Evolutionary conservation across 1,140 invertebrate species (phyloP).

Genomic region (Calephelis virginiensis): DNA sequence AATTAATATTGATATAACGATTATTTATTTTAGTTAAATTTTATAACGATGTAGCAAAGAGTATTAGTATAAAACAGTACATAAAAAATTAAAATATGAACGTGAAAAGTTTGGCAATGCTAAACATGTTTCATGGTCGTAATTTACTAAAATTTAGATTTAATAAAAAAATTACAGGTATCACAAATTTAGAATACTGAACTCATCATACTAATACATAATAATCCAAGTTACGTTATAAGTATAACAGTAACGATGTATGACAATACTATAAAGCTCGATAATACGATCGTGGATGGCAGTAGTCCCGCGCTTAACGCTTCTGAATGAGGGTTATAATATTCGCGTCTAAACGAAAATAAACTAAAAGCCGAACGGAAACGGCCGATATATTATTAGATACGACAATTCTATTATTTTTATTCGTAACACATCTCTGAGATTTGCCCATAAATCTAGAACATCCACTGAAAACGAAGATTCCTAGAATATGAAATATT

Average conservation of each 20-base stretch:
- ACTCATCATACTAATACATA: too few relatives aligned
- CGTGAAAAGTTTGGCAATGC: too few relatives aligned
- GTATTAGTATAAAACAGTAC: too few relatives aligned
- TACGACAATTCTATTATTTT: constrained; percentile 77
- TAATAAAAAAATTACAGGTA: too few relatives aligned
- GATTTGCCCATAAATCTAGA: constrained; percentile 68
- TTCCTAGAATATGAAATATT: constrained; percentile 57
- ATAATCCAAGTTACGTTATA: too few relatives aligned
- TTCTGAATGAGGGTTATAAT: constrained; percentile 60
- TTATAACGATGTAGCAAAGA: too few relatives aligned
- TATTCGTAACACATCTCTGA: constrained; percentile 71
- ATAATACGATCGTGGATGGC: constrained; percentile 22
- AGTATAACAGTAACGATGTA: not conserved
- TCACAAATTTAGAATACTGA: too few relatives aligned
- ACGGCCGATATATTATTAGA: constrained; percentile 73
- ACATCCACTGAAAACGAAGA: constrained; percentile 48
- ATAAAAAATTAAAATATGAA: too few relatives aligned
- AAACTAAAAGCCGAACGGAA: constrained; percentile 73
- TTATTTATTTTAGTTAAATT: too few relatives aligned
- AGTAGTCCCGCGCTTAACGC: constrained; percentile 44
- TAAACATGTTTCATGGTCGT: too few relatives aligned
- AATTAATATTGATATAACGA: too few relatives aligned
- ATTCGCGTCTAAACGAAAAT: constrained; percentile 73
- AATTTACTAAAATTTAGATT: too few relatives aligned
- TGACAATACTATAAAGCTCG: constrained; percentile 20